These are phyloP conservation scores for Argyrosomus regius DNA, from an alignment of 2,797 vertebrate genomes.

Conservation along the genomic window DNA sequence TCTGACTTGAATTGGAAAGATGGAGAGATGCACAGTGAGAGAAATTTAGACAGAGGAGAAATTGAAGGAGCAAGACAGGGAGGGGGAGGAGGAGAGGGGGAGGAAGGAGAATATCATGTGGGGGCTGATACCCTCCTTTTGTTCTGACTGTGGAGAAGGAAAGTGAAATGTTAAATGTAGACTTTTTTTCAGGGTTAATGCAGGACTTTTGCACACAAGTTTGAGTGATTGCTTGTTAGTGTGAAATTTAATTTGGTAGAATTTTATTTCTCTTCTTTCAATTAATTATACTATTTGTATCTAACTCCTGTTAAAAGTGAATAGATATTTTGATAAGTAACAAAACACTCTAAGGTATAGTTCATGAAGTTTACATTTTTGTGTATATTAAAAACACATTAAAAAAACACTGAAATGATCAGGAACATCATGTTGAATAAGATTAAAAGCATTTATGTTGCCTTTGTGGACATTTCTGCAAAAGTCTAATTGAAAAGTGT, in stretches of 20 bases:
- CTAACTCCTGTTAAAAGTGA: not conserved
- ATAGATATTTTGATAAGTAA: not conserved
- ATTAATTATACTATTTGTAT: not conserved
- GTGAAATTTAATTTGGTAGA: not conserved
- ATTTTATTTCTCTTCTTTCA: not conserved
- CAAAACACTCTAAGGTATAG: not conserved
- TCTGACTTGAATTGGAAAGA: slow-evolving; percentile 83
- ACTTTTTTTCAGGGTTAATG: slow-evolving; percentile 23
- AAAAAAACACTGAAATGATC: not conserved
- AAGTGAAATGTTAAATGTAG: slow-evolving; percentile 57
- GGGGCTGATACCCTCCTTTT: slow-evolving; percentile 74
- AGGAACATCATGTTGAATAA: not conserved
- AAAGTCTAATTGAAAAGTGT: not conserved
- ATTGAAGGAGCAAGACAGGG: slow-evolving; percentile 65
- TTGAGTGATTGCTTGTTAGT: slow-evolving; percentile 3
- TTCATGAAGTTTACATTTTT: not conserved
- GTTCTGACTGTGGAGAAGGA: slow-evolving; percentile 67
- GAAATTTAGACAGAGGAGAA: slow-evolving; percentile 74
- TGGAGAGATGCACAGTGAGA: slow-evolving; percentile 74
- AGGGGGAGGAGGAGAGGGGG: not conserved
- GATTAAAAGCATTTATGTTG: not conserved
- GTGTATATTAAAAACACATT: not conserved
- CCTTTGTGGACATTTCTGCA: not conserved
- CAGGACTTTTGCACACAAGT: slow-evolving; percentile 10
- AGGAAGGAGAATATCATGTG: slow-evolving; percentile 30